These are phyloP conservation scores for Galerucella nymphaeae DNA, from an alignment of 2,888 invertebrate genomes.

Conservation along the genomic window DNA sequence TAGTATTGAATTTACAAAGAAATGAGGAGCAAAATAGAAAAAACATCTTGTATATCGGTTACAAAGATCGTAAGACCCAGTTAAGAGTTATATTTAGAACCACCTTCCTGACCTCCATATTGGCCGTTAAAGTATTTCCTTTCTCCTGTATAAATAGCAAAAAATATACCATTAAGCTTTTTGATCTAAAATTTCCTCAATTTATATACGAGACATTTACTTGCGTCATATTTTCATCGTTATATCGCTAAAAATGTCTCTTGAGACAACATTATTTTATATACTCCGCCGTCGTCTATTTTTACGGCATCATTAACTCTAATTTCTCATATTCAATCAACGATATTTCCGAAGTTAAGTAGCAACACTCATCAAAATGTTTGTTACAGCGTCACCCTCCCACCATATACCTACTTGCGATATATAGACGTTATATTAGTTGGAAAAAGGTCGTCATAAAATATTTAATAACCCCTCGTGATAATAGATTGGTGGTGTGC, in stretches of 20 bases:
- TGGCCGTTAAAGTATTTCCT: not conserved
- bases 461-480: conserved; percentile 25
- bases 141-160: not conserved
- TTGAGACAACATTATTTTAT: conserved; percentile 18
- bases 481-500: conserved; percentile 19
- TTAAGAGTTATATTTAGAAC: too few species aligned
- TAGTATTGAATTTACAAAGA: too few species aligned
- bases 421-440: conserved; percentile 21
- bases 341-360: conserved; percentile 21
- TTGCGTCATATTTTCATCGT: conserved; percentile 1
- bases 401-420: conserved; percentile 12
- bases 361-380: conserved; percentile 27
- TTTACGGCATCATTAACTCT: conserved; percentile 28
- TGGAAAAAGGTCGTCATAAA: conserved; percentile 23
- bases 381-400: conserved; percentile 10
- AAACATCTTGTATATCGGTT: too few species aligned
- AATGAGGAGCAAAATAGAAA: too few species aligned
- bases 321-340: conserved; percentile 33
- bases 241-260: conserved; percentile 9
- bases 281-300: conserved; percentile 23
- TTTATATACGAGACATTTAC: not conserved
- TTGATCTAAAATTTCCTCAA: not conserved
- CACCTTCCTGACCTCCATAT: too few species aligned
- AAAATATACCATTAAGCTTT: not conserved
- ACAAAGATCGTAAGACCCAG: too few species aligned